Conservation (phyloP, 2,797 vertebrate genomes). For the Esox masquinongy region DNA sequence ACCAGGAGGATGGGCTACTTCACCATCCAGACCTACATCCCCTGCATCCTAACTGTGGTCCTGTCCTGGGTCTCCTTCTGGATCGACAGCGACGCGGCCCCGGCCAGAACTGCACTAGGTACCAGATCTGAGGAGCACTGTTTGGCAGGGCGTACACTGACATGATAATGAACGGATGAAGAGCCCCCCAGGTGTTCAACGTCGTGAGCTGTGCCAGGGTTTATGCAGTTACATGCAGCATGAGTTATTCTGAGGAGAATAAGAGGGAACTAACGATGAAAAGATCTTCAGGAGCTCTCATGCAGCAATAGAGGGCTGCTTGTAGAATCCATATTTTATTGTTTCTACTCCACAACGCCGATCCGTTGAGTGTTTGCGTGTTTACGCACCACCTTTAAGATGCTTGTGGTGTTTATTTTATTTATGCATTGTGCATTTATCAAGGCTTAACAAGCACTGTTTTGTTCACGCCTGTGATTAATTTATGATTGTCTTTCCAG, state of each 20-base stretch:
- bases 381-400: background rate
- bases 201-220: background rate
- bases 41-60: constrained; percentile 95
- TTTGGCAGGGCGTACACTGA: background rate
- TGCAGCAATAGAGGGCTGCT: background rate
- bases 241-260: background rate
- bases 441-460: background rate
- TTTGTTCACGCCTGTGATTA: constrained; percentile 33
- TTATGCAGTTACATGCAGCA: background rate
- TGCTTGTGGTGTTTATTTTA: background rate
- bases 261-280: background rate
- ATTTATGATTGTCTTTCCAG: constrained; percentile 44
- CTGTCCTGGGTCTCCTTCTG: constrained; percentile 98
- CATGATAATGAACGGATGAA: background rate
- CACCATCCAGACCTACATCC: constrained; percentile 98
- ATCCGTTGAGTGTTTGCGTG: background rate
- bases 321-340: background rate
- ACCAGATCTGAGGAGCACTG: constrained; percentile 18
- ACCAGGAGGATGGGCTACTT: constrained; percentile 98
- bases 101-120: constrained; percentile 93
- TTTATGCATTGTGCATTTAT: background rate
- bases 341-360: background rate
- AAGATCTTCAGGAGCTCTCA: background rate
- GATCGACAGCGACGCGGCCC: constrained; percentile 97
- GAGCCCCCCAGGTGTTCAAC: background rate